Percentiles rank a stretch among this genome's conserved stretches.
phyloP scores from a whole-genome alignment of 1,140 invertebrate species.

The Pseudomyrmex gracilis region DNA sequence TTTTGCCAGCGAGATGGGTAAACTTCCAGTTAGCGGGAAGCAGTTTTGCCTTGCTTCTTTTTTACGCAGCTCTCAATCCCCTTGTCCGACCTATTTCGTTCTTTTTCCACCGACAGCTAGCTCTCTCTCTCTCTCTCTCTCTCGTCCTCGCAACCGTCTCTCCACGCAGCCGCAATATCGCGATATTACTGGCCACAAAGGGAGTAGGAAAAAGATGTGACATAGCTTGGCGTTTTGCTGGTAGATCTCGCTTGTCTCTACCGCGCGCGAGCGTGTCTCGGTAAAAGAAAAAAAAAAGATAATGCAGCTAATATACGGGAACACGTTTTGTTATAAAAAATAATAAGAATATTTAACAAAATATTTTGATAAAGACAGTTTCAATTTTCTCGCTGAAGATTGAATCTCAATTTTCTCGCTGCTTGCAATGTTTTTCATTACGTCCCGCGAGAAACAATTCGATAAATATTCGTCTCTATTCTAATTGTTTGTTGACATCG shows the following conservation, averaged over 20 bases:
- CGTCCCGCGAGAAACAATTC: not conserved
- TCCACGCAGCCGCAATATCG: constrained; percentile 15
- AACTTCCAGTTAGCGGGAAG: constrained; percentile 69
- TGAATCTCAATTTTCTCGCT: constrained; percentile 18
- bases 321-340: not conserved
- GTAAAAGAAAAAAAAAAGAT: not conserved
- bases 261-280: not conserved
- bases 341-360: constrained; percentile 7
- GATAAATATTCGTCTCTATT: not conserved
- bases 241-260: not conserved
- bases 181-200: constrained; percentile 14
- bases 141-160: not conserved
- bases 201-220: constrained; percentile 18
- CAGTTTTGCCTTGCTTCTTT: constrained; percentile 57
- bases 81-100: constrained; percentile 4
- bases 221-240: constrained; percentile 1
- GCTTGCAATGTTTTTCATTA: not conserved
- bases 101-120: constrained; percentile 1
- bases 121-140: no score
- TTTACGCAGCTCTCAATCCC: constrained; percentile 37
- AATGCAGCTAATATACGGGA: not conserved
- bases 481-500: constrained; percentile 7
- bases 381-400: not conserved
- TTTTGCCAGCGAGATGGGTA: constrained; percentile 67
- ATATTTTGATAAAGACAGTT: constrained; percentile 19